A percentile compares a stretch with the other conserved stretches of the same genome.
phyloP scores from a whole-genome alignment of 2,113 vertebrate genomes.

The Cynoglossus semilaevis region DNA sequence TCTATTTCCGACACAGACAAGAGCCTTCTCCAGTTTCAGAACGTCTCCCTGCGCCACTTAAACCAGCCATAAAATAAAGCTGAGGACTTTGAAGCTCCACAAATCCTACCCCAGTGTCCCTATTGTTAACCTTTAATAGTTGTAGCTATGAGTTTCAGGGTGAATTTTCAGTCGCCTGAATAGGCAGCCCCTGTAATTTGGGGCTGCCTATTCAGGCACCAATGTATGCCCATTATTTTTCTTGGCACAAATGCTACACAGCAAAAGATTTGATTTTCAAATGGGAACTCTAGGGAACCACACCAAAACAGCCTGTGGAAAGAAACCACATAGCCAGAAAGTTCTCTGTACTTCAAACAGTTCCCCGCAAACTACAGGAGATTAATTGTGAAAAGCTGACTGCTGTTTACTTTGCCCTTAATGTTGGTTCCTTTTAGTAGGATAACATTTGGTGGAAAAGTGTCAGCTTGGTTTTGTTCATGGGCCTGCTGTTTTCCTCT shows the following conservation, averaged over 20 bases:
- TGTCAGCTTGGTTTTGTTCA: conserved; percentile 61
- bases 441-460: conserved; percentile 70
- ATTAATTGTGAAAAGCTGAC: conserved; percentile 64
- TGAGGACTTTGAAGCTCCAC: conserved; percentile 38
- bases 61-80: conserved; percentile 32
- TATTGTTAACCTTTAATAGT: conserved; percentile 68
- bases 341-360: conserved; percentile 66
- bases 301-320: conserved; percentile 67
- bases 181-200: conserved; percentile 61
- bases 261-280: conserved; percentile 67
- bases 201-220: conserved; percentile 57
- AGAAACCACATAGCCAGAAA: conserved; percentile 58
- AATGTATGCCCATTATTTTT: conserved; percentile 70
- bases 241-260: conserved; percentile 62
- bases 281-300: conserved; percentile 60
- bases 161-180: conserved; percentile 40
- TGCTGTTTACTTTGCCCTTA: conserved; percentile 61
- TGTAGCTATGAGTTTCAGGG: conserved; percentile 52
- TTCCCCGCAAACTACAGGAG: conserved; percentile 47
- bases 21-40: conserved; percentile 31
- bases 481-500: conserved; percentile 39
- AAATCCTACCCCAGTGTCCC: conserved; percentile 28
- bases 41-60: conserved; percentile 13
- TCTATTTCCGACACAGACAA: conserved; percentile 38
- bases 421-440: conserved; percentile 53